These are phyloP conservation scores for Ptyas mucosa DNA, from an alignment of 2,113 vertebrate species.

Conservation along the genomic window DNA sequence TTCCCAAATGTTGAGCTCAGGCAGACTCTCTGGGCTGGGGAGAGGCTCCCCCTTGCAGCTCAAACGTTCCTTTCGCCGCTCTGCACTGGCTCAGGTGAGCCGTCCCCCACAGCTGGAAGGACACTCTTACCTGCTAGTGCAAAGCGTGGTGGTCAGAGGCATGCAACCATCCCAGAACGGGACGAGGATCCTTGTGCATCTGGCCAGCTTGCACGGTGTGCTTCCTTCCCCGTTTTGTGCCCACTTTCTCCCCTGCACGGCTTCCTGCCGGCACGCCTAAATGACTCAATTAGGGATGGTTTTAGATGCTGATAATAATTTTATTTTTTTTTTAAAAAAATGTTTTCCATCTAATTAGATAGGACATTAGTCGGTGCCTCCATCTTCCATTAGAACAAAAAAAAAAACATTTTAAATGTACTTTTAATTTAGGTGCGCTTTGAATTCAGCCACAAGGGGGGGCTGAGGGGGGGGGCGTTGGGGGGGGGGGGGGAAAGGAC, in stretches of 20 bases:
- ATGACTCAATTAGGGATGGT: conserved; percentile 13
- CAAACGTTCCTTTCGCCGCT: too few relatives aligned
- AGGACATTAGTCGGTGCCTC: conserved; percentile 18
- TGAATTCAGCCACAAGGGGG: background rate
- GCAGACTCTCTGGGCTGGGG: too few relatives aligned
- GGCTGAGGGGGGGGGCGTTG: too few relatives aligned
- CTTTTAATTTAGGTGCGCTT: conserved; percentile 33
- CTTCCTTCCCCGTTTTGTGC: background rate
- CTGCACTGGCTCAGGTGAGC: too few relatives aligned
- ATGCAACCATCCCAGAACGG: background rate
- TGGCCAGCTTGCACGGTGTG: background rate
- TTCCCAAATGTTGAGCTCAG: too few relatives aligned
- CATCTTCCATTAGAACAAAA: conserved; percentile 28
- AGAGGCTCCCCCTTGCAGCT: too few relatives aligned
- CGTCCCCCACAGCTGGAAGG: too few relatives aligned
- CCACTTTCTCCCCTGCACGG: background rate
- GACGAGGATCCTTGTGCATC: background rate
- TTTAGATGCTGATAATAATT: conserved; percentile 26
- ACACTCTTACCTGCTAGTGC: too few relatives aligned
- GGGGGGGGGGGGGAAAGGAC: background rate
- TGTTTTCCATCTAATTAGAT: conserved; percentile 29
- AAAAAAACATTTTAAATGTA: conserved; percentile 36
- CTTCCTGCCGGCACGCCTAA: background rate
- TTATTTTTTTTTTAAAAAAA: background rate
- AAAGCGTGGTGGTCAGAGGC: background rate